Evolutionary conservation across 1,140 invertebrate genomes (phyloP).

Genomic region (Pentalonia nigronervosa): DNA sequence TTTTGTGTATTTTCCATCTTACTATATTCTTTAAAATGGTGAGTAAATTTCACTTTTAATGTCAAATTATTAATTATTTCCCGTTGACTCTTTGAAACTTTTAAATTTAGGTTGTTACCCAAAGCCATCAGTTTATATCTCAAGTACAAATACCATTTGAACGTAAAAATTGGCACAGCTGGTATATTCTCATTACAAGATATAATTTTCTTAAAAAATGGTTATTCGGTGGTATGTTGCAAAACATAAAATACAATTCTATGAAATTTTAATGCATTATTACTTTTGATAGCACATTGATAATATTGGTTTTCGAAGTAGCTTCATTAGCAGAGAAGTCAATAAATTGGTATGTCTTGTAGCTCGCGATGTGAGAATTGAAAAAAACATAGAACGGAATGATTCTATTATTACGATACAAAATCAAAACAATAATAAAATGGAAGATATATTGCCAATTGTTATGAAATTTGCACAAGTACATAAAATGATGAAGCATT

Average conservation of each 20-base stretch:
- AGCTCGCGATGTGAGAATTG: slow-evolving; percentile 82
- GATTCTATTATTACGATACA: slow-evolving; percentile 46
- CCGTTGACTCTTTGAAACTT: not conserved
- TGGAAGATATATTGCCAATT: slow-evolving; percentile 60
- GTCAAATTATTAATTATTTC: not conserved
- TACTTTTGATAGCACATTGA: slow-evolving; percentile 78
- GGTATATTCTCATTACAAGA: slow-evolving; percentile 53
- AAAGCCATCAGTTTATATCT: slow-evolving; percentile 50
- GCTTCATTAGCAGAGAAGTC: slow-evolving; percentile 87
- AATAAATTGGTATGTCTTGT: slow-evolving; percentile 87
- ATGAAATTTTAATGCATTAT: not conserved
- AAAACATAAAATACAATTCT: not conserved
- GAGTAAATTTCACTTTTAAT: not conserved
- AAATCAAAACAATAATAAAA: slow-evolving; percentile 60
- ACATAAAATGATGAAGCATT: slow-evolving; percentile 59
- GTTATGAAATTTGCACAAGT: slow-evolving; percentile 75
- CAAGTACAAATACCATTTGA: slow-evolving; percentile 40
- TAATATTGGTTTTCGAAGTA: slow-evolving; percentile 84
- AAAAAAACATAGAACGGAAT: slow-evolving; percentile 73
- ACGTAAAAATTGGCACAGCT: slow-evolving; percentile 50
- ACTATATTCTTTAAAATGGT: slow-evolving; percentile 51
- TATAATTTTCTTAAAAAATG: slow-evolving; percentile 50
- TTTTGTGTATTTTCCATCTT: slow-evolving; percentile 18
- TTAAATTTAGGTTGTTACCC: slow-evolving; percentile 40
- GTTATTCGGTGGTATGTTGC: slow-evolving; percentile 43